Conservation (phyloP, 2,797 vertebrate genomes). For the Cebuella pygmaea region DNA sequence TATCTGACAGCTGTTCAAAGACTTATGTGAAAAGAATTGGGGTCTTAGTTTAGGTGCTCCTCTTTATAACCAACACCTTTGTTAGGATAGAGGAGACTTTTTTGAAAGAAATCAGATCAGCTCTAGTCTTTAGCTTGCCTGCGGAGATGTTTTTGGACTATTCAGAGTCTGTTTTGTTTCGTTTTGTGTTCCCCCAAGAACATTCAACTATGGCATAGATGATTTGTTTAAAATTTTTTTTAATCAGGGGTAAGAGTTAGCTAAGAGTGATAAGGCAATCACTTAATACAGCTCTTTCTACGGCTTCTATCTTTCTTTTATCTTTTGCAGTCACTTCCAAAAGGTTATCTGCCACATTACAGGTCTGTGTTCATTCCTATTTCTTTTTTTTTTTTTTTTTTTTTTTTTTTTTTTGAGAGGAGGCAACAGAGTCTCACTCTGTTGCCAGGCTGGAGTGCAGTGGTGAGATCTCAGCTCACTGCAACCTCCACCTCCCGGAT, state of each 20-base stretch:
- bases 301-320: neutral
- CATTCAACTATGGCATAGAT: neutral
- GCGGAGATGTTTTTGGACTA: neutral
- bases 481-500: too few species aligned
- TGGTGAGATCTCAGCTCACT: too few species aligned
- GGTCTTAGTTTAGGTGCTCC: conserved; percentile 20
- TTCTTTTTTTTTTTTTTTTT: neutral
- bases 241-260: neutral
- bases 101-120: conserved; percentile 39
- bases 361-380: neutral
- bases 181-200: neutral
- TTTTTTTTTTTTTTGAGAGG: too few species aligned
- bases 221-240: conserved; percentile 42
- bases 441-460: too few species aligned
- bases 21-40: conserved; percentile 51
- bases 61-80: conserved; percentile 1
- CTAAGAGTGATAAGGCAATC: neutral
- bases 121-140: conserved; percentile 30
- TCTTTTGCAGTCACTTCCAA: neutral
- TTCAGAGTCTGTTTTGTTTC: neutral
- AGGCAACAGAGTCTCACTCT: too few species aligned
- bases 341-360: neutral
- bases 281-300: neutral
- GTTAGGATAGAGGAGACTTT: neutral
- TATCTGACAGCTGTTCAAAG: conserved; percentile 26